Base-by-base conservation (phyloP, 2,797 vertebrate species). In the Philypnodon macrostomus region DNA sequence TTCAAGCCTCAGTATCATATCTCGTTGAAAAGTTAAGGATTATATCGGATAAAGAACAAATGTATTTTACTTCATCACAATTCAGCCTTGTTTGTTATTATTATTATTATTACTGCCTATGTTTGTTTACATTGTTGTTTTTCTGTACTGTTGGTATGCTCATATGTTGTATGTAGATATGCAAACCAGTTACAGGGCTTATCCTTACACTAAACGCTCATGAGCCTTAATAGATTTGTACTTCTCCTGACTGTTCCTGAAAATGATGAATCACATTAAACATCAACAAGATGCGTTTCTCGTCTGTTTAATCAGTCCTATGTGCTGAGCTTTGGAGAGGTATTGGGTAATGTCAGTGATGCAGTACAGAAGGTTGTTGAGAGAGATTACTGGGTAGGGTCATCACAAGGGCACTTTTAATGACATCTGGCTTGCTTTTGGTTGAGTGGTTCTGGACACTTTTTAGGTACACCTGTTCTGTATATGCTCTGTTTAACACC, bases 221-320 rank as follows among this genome's bases (percentile, higher is more conserved):
- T 64, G 58, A 74, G 39, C 17, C 30, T 53, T 38, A 63, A 60
- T 29, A 29, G 64, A 29, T 35, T 63, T 60, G 44, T 68, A 58
- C 55, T 55, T 14, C 54, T 69, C 41, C 30, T 60, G 59, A 47
- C 44, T 72, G 61, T 62, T 54, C 58, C 63, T 71, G 44, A 47
- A 79, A 67, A 48, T 69, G 60, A 67, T 76, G 64, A 73, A 70
- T 71, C 80, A 63, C 70, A 85, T 79, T 82, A 88, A 84, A 85
- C 31, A 56, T 47, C 9, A 64, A 72, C 68, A 73, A 15, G 74
- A 69, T 2, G 42, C 23, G 61, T 1, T 2, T 12, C 41, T 29
- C 56, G 40, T 18, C 0, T 71, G 51, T 44, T 39, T 79, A 32
- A 33, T 51, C 7, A 4, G 14, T 40, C 39, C 13, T 45, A 8